phyloP scores from a whole-genome alignment of 2,797 vertebrate species.

The Rhinophrynus dorsalis region DNA sequence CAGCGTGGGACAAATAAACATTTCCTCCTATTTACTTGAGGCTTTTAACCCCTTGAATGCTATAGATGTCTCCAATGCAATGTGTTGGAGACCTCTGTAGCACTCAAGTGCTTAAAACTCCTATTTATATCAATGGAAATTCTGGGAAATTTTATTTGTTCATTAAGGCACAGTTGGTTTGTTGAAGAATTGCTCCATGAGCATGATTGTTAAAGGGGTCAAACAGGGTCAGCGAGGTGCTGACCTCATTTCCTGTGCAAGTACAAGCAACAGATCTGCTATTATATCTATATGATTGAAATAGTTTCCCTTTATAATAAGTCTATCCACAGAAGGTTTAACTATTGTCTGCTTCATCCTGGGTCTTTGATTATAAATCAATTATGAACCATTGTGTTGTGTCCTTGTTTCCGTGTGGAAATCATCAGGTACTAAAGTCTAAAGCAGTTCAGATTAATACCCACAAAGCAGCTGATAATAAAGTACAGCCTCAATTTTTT shows the following conservation, averaged over 20 bases:
- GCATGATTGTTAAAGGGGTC: not conserved
- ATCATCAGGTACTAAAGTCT: slow-evolving; percentile 33
- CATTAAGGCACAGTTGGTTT: too few relatives aligned
- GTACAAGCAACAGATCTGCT: not conserved
- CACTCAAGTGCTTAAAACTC: too few relatives aligned
- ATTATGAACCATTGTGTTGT: slow-evolving; percentile 32
- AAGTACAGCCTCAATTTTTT: slow-evolving; percentile 36
- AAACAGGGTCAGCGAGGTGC: slow-evolving; percentile 14
- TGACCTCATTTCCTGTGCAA: not conserved
- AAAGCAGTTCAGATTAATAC: slow-evolving; percentile 34
- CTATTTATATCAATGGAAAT: too few relatives aligned
- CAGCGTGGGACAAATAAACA: too few relatives aligned
- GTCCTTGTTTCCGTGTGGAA: slow-evolving; percentile 36
- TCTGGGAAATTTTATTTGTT: too few relatives aligned
- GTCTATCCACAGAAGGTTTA: not conserved
- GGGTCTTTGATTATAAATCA: slow-evolving; percentile 34
- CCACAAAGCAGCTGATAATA: slow-evolving; percentile 41
- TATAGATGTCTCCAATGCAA: too few relatives aligned
- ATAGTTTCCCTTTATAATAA: slow-evolving; percentile 12
- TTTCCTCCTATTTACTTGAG: too few relatives aligned
- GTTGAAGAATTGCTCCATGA: too few relatives aligned
- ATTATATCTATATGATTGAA: slow-evolving; percentile 1
- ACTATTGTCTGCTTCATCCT: slow-evolving; percentile 3
- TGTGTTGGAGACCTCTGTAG: too few relatives aligned
- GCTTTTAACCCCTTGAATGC: too few relatives aligned